These are phyloP conservation scores for Rostratula benghalensis DNA, from an alignment of 2,113 vertebrate genomes.

Conservation along the genomic window DNA sequence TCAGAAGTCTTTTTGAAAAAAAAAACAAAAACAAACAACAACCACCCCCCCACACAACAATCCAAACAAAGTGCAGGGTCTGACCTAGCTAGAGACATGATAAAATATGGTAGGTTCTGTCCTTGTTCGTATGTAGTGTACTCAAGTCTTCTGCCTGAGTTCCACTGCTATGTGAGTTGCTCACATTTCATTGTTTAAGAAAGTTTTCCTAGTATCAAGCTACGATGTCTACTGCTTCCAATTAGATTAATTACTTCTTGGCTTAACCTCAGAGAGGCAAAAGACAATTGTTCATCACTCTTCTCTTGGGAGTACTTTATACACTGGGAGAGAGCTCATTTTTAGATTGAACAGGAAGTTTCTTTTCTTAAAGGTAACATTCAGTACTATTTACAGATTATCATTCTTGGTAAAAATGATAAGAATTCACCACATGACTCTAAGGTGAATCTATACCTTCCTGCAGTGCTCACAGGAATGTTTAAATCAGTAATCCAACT, in stretches of 20 bases:
- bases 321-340: background rate
- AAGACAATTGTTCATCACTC: background rate
- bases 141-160: background rate
- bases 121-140: background rate
- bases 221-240: background rate
- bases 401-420: background rate
- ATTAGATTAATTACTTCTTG: slow-evolving; percentile 10
- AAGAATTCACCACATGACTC: background rate
- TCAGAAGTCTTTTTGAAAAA: background rate
- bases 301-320: background rate
- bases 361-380: background rate
- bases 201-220: background rate
- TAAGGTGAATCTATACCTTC: background rate
- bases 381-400: background rate
- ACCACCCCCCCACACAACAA: too few relatives aligned
- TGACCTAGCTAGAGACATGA: rapidly evolving
- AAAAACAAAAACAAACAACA: too few relatives aligned
- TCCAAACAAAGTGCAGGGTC: background rate
- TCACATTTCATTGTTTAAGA: background rate
- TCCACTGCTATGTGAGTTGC: background rate
- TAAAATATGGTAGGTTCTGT: background rate
- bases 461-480: background rate
- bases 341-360: background rate
- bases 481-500: background rate
- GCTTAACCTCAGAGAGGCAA: background rate